These are phyloP conservation scores for Cephus cinctus DNA, from an alignment of 1,140 invertebrate genomes.

Conservation along the genomic window DNA sequence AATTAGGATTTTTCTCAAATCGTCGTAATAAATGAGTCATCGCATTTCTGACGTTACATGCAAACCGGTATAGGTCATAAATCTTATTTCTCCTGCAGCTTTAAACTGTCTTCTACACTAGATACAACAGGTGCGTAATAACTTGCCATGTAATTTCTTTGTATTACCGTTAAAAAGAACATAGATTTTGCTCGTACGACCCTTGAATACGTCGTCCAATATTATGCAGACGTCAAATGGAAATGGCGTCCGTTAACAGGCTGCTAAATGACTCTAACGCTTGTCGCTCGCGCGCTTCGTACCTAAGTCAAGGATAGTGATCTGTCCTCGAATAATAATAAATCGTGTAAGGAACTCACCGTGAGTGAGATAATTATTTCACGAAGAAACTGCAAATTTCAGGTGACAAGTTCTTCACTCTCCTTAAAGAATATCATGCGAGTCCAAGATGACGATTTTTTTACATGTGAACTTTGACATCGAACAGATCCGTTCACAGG, in stretches of 20 bases:
- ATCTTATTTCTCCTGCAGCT: too few relatives aligned
- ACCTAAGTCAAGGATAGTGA: slow-evolving; percentile 24
- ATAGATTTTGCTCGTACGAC: not conserved
- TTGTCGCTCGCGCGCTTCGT: too few relatives aligned
- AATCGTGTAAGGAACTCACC: not conserved
- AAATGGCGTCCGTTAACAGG: slow-evolving; percentile 9
- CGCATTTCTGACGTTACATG: too few relatives aligned
- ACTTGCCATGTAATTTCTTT: too few relatives aligned
- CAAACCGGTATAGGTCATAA: too few relatives aligned
- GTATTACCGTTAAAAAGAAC: too few relatives aligned
- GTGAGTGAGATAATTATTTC: not conserved
- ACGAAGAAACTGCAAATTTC: too few relatives aligned
- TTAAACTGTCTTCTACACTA: too few relatives aligned
- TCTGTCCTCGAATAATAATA: not conserved
- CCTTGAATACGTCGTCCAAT: not conserved
- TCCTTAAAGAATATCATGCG: not conserved
- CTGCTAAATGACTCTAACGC: too few relatives aligned
- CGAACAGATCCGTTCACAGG: not conserved
- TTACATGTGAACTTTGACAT: not conserved
- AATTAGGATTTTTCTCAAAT: too few relatives aligned
- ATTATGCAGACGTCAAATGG: not conserved
- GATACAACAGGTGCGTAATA: not conserved
- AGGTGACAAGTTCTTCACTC: not conserved
- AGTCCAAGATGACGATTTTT: not conserved
- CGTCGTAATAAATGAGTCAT: too few relatives aligned